Conservation (phyloP, 2,888 invertebrate genomes). For the Tridacna gigas region DNA sequence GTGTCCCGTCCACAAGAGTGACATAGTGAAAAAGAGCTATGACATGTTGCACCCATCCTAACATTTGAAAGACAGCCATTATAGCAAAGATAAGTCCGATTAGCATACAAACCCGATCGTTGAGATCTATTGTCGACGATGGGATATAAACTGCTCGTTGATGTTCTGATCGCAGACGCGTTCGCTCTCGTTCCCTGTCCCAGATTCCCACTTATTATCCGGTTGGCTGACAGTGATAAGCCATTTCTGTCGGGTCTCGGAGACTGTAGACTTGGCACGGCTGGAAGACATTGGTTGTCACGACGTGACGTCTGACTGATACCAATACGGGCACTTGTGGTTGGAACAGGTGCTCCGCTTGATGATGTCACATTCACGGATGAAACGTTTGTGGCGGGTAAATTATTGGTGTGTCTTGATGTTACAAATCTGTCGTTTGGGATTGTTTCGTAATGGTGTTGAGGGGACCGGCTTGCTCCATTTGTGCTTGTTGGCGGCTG, state of each 20-base stretch:
- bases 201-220: conserved; percentile 5
- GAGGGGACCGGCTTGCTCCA: neutral
- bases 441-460: conserved; percentile 52
- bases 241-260: conserved; percentile 2
- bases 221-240: neutral
- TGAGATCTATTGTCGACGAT: neutral
- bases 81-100: no score
- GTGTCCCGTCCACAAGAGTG: no score
- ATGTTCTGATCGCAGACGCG: neutral
- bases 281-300: neutral
- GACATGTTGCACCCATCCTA: no score
- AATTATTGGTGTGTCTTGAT: neutral
- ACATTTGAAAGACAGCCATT: no score
- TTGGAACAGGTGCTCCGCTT: conserved; percentile 41
- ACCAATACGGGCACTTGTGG: neutral
- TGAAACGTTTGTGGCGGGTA: conserved; percentile 23
- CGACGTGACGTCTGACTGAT: neutral
- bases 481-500: neutral
- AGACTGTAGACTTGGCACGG: neutral
- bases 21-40: no score
- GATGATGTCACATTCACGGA: conserved; percentile 41
- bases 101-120: neutral
- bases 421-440: conserved; percentile 35
- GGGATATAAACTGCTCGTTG: conserved; percentile 16
- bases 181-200: neutral